phyloP scores from a whole-genome alignment of 2,113 vertebrate species.

The Pitta sordida region DNA sequence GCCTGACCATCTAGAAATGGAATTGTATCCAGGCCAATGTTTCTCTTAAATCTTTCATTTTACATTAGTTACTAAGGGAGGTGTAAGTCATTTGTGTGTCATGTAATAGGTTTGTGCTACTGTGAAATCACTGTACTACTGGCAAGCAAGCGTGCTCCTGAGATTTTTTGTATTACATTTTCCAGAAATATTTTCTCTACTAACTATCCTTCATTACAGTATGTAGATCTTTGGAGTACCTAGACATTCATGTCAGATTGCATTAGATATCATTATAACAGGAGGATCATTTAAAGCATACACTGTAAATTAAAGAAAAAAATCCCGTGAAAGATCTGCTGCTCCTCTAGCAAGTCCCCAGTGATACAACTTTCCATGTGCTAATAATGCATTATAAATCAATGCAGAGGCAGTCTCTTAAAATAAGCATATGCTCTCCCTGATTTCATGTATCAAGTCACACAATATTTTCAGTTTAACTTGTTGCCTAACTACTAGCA shows the following conservation, averaged over 20 bases:
- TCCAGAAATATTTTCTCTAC: neutral
- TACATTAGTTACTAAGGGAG: slow-evolving; percentile 17
- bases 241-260: neutral
- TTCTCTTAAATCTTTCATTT: slow-evolving; percentile 11
- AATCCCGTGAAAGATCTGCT: neutral
- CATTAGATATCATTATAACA: neutral
- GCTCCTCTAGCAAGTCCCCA: neutral
- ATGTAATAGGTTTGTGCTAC: slow-evolving; percentile 13
- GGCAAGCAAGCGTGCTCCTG: neutral
- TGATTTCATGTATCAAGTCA: slow-evolving; percentile 33
- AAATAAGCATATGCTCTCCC: neutral
- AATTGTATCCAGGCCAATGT: neutral
- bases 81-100: neutral
- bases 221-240: neutral
- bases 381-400: slow-evolving; percentile 26
- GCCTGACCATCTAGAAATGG: neutral
- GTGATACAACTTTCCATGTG: neutral
- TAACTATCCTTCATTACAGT: neutral
- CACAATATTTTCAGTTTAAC: slow-evolving; percentile 53
- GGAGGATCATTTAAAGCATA: neutral
- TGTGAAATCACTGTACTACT: neutral
- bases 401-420: neutral
- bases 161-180: neutral
- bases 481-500: slow-evolving; percentile 66
- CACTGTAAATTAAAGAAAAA: neutral